A percentile compares a stretch with the other conserved stretches of the same genome.
Evolutionary conservation across 2,797 vertebrate genomes (phyloP).

Genomic region (Ispidina picta): DNA sequence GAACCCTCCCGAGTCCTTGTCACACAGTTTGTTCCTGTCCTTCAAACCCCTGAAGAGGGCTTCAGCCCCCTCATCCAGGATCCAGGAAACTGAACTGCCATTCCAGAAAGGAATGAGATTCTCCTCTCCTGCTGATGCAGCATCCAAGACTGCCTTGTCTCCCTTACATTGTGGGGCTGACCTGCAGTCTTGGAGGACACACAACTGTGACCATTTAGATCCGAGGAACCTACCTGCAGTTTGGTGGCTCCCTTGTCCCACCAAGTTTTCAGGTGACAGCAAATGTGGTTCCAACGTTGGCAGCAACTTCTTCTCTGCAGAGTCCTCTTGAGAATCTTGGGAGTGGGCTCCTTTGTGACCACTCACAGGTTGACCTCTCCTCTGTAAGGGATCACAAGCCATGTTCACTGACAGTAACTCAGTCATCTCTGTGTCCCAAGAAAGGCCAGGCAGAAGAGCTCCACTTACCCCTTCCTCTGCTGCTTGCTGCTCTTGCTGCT

Average conservation of each 20-base stretch:
- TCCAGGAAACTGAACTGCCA: background rate
- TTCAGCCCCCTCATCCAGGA: background rate
- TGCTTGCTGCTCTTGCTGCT: slow-evolving; percentile 77
- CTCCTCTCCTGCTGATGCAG: background rate
- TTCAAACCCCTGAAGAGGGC: background rate
- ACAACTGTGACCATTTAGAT: background rate
- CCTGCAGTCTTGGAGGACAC: background rate
- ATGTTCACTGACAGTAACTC: background rate
- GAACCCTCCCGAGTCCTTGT: too few relatives aligned
- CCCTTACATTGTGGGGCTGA: background rate
- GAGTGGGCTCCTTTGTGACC: background rate
- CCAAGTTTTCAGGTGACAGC: slow-evolving; percentile 49
- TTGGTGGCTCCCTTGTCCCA: background rate
- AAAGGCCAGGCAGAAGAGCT: background rate
- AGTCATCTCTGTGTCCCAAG: background rate
- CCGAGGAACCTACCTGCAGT: slow-evolving; percentile 63
- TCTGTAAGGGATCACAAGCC: slow-evolving; percentile 15
- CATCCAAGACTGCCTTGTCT: background rate
- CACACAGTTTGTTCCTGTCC: too few relatives aligned
- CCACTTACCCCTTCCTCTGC: slow-evolving; percentile 81
- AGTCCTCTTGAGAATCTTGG: background rate
- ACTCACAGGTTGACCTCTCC: background rate
- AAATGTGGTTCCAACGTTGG: background rate
- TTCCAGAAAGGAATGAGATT: background rate
- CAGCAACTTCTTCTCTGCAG: background rate